Conservation (phyloP, 2,113 vertebrate genomes). For the Lampris incognitus region DNA sequence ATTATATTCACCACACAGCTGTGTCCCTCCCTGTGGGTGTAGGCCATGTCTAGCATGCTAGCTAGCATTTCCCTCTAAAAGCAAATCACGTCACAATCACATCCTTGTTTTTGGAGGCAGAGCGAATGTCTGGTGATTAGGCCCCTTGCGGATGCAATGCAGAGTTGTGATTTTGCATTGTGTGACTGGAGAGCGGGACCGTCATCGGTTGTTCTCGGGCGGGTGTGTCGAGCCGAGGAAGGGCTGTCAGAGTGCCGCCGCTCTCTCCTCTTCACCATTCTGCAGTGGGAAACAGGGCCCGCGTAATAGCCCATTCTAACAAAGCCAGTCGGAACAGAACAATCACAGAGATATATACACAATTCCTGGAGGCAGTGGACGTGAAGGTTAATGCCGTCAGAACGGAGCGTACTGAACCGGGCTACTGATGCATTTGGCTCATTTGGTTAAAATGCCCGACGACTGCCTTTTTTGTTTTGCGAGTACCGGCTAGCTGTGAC, state of each 20-base stretch:
- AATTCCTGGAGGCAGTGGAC: slow-evolving; percentile 57
- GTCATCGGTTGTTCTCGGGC: slow-evolving; percentile 13
- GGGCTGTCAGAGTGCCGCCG: slow-evolving; percentile 23
- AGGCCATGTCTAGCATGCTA: not conserved
- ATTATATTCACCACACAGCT: not conserved
- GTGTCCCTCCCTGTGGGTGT: not conserved
- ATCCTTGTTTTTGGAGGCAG: not conserved
- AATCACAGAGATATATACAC: slow-evolving; percentile 65
- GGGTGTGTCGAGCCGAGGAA: slow-evolving; percentile 31
- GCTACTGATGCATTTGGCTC: slow-evolving; percentile 65
- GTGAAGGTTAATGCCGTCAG: slow-evolving; percentile 66
- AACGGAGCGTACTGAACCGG: slow-evolving; percentile 51
- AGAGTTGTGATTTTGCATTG: slow-evolving; percentile 15
- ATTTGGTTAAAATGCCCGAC: slow-evolving; percentile 53
- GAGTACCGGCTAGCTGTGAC: no score
- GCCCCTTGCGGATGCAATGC: not conserved
- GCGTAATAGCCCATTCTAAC: slow-evolving; percentile 62
- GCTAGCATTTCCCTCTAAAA: not conserved
- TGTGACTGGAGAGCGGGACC: slow-evolving; percentile 8
- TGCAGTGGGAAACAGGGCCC: slow-evolving; percentile 45
- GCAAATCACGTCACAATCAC: slow-evolving; percentile 3
- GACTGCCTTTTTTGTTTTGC: not conserved
- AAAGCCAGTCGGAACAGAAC: slow-evolving; percentile 70
- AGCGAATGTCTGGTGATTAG: slow-evolving; percentile 22
- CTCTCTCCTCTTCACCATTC: slow-evolving; percentile 25